phyloP scores from a whole-genome alignment of 2,888 invertebrate species.

The Holacanthella duospinosa region DNA sequence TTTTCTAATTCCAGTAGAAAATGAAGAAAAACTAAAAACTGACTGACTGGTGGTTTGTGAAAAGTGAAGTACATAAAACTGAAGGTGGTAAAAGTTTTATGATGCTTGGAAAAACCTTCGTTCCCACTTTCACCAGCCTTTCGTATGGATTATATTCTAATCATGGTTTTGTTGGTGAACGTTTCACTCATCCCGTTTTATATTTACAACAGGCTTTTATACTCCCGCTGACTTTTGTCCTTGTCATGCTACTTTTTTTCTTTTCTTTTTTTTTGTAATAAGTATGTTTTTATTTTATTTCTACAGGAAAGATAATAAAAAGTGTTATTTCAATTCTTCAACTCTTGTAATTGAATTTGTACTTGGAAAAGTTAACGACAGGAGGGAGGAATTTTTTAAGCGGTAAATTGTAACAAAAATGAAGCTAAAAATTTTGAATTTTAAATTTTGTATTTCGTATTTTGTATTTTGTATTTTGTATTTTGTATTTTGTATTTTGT shows the following conservation, averaged over 20 bases:
- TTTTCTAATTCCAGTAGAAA: not conserved
- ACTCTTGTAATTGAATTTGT: slow-evolving; percentile 4
- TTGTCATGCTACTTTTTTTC: not conserved
- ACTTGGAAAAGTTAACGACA: not conserved
- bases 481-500: too few relatives aligned
- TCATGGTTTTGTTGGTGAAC: not conserved
- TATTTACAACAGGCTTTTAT: slow-evolving; percentile 5
- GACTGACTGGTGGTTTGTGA: not conserved
- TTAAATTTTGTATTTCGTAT: too few relatives aligned
- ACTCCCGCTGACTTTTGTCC: not conserved
- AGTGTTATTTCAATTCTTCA: not conserved
- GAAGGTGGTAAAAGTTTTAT: slow-evolving; percentile 6
- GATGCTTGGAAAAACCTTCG: not conserved
- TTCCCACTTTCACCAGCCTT: not conserved
- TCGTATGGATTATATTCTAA: not conserved
- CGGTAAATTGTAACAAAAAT: not conserved
- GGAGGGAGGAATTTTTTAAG: too few relatives aligned
- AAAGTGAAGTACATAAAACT: not conserved
- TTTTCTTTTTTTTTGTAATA: not conserved
- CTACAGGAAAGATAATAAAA: not conserved
- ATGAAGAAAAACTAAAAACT: not conserved
- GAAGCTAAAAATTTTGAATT: not conserved
- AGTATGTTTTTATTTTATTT: not conserved
- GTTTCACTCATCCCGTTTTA: slow-evolving; percentile 2
- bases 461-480: too few relatives aligned